Evolutionary conservation across 2,888 invertebrate species (phyloP).

Genomic region (Thysanoteuthis rhombus): DNA sequence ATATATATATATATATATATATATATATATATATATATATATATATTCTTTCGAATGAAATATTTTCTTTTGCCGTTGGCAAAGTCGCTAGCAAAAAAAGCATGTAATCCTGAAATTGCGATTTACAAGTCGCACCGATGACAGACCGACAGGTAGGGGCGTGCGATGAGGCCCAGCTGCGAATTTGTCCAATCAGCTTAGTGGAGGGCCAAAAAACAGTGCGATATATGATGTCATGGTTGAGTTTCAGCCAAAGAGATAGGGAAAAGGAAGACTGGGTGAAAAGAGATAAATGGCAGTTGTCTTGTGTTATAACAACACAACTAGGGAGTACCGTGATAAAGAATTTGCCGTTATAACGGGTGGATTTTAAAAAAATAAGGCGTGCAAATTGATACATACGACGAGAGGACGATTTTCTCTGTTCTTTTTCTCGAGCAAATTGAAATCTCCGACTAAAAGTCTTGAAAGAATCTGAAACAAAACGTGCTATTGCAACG

Average conservation of each 20-base stretch:
- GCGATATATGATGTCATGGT: not conserved
- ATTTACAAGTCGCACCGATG: not conserved
- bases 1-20: not conserved
- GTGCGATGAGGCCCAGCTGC: not conserved
- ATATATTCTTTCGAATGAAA: not conserved
- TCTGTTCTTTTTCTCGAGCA: no score
- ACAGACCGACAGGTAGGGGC: not conserved
- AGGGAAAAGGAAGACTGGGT: not conserved
- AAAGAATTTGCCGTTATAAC: no score
- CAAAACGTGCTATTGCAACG: no score
- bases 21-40: not conserved
- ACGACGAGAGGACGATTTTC: no score
- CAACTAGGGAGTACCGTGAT: no score
- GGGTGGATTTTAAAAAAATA: no score
- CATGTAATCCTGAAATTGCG: not conserved
- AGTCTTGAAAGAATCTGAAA: no score
- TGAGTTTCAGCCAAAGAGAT: not conserved
- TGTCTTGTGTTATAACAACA: no score
- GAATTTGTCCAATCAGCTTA: not conserved
- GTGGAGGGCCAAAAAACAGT: not conserved
- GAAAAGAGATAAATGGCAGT: not conserved
- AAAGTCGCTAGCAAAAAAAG: not conserved
- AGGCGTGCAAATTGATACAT: no score
- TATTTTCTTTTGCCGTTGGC: not conserved
- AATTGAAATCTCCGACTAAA: no score